A percentile compares a stretch with the other conserved stretches of the same genome.
Conservation (phyloP, 2,113 vertebrate genomes). For the Chamaetylas fuelleborni region DNA sequence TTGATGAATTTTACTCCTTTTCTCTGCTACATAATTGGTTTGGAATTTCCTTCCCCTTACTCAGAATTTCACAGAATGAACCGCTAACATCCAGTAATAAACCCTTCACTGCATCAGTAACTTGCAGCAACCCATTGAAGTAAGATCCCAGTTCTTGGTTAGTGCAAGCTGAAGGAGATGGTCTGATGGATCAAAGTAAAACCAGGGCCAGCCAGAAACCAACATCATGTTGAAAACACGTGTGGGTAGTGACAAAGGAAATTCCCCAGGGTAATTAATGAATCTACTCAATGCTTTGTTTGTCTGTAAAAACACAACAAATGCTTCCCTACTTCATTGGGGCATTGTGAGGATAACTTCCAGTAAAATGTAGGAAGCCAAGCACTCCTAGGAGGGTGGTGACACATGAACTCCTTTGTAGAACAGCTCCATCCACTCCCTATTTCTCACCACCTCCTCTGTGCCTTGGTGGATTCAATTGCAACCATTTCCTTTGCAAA, state of each 20-base stretch:
- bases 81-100: not conserved
- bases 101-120: not conserved
- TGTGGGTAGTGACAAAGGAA: conserved; percentile 54
- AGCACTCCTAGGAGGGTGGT: not conserved
- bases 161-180: not conserved
- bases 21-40: conserved; percentile 38
- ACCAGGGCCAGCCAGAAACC: conserved; percentile 12
- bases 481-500: not conserved
- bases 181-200: conserved; percentile 38
- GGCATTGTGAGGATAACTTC: not conserved
- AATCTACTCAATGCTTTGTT: conserved; percentile 31
- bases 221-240: conserved; percentile 33
- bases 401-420: not conserved
- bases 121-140: not conserved
- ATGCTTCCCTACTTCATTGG: conserved; percentile 10
- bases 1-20: conserved; percentile 29
- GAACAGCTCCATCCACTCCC: not conserved
- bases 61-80: conserved; percentile 37
- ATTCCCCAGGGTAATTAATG: conserved; percentile 34
- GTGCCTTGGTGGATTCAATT: not conserved
- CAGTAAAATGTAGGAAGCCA: conserved; percentile 17
- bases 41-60: conserved; percentile 55
- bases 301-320: conserved; percentile 42
- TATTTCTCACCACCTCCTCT: not conserved
- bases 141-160: not conserved